Conservation (phyloP, 2,113 vertebrate species). For the Fulica atra region DNA sequence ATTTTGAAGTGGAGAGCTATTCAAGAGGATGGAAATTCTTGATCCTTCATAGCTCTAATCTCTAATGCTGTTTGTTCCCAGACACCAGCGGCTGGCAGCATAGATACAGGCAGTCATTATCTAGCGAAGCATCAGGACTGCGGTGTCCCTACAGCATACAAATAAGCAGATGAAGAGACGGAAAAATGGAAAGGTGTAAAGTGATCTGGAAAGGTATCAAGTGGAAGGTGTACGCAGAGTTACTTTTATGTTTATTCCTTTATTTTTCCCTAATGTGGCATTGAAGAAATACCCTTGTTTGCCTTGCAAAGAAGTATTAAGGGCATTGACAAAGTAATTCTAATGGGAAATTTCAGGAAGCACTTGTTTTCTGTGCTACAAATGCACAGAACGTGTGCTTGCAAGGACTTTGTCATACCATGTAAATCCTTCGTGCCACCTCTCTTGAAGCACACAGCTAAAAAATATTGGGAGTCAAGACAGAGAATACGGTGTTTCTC, state of each 20-base stretch:
- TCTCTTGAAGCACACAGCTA: not conserved
- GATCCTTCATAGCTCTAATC: not conserved
- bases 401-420: not conserved
- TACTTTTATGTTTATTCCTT: conserved; percentile 14
- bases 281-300: not conserved
- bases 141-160: conserved; percentile 36
- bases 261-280: not conserved
- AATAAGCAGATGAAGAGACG: conserved; percentile 28
- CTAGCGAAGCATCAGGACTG: conserved; percentile 25
- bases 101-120: conserved; percentile 26
- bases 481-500: not conserved
- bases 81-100: not conserved
- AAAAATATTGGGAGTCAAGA: not conserved
- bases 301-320: not conserved
- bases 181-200: conserved; percentile 59
- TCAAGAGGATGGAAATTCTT: not conserved
- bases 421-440: not conserved
- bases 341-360: not conserved
- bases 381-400: not conserved
- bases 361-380: not conserved
- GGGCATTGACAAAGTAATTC: not conserved
- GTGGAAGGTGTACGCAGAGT: not conserved
- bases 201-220: conserved; percentile 30
- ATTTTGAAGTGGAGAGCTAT: not conserved
- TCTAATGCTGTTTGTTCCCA: conserved; percentile 23